Conservation (phyloP, 2,113 vertebrate genomes). For the Typhlomys cinereus region DNA sequence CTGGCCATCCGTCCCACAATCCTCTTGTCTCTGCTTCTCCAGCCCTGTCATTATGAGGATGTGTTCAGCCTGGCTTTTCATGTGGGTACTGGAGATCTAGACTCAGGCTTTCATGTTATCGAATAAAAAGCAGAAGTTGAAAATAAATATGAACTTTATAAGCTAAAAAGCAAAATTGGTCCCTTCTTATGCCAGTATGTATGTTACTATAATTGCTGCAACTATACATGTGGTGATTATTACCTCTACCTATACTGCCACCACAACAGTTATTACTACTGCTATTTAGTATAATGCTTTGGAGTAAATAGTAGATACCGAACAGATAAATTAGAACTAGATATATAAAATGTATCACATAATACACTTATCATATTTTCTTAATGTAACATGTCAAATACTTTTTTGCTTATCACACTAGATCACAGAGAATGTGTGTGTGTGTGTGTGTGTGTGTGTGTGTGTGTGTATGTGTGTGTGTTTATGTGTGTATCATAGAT, state of each 20-base stretch:
- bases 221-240: not conserved
- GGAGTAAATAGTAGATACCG: too few relatives aligned
- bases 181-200: not conserved
- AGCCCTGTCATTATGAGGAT: too few relatives aligned
- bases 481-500: not conserved
- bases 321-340: too few relatives aligned
- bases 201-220: not conserved
- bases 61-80: too few relatives aligned
- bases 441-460: not conserved
- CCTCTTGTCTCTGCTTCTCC: too few relatives aligned
- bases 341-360: not conserved
- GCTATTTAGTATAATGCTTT: too few relatives aligned
- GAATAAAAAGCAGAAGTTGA: too few relatives aligned
- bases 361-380: not conserved
- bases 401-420: not conserved
- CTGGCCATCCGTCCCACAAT: too few relatives aligned
- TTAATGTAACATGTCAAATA: not conserved
- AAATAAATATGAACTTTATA: not conserved
- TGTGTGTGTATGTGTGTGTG: not conserved
- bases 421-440: not conserved
- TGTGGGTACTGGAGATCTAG: too few relatives aligned
- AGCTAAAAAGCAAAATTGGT: not conserved
- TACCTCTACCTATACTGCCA: not conserved
- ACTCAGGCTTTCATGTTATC: not conserved
- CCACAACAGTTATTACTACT: not conserved